Evolutionary conservation across 2,888 invertebrate species (phyloP), one percentile per base, ranked within the genome.

Genomic region (Schizotus pectinicornis): DNA sequence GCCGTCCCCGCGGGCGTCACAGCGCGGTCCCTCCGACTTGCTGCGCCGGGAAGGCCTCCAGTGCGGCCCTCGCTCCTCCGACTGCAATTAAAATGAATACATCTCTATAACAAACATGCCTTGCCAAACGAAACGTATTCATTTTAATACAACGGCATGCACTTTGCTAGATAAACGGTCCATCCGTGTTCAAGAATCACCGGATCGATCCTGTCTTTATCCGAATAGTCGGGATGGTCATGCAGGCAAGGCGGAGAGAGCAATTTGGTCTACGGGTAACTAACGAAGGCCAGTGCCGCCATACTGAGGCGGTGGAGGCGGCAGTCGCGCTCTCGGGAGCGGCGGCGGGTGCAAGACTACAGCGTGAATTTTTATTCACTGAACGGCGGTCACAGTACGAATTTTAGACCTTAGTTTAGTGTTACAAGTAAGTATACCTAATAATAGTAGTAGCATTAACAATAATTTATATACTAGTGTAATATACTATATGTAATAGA

Each of bases 11-110:
- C 67, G 67, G 73, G 53, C 54, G 61, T 52, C 67, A 52, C 71
- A 67, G 66, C 78, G 72, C 56, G 90, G 90, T 55, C 90, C 90
- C 77, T 89, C 90, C 46, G 90, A 90, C 83, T 89, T 90, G 85
- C 90, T 90, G 77, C 90, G 87, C 63, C 89, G 82, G 65, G 88
- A 88, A 70, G 88, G 86, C 71, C 87, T 83, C 77, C 77, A 83
- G 65, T 81, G 74, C 62, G 75, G 73, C 73, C 82, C 86, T 70
- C 89, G 85, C 77, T 89, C 89, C 78, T 86, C 88, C 71, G 89
- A 89, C 90, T 90, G 83, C 47, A 81, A 81, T 77, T 74, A 76
- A 77, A 77, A 76, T 76, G 75, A 77, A 78, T 76, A 77, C 76
- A 75, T 84, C 84, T 75, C 74, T 56, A 52, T 71, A 71, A 65